phyloP scores from a whole-genome alignment of 1,140 invertebrate species.

The Campoletis sonorensis region DNA sequence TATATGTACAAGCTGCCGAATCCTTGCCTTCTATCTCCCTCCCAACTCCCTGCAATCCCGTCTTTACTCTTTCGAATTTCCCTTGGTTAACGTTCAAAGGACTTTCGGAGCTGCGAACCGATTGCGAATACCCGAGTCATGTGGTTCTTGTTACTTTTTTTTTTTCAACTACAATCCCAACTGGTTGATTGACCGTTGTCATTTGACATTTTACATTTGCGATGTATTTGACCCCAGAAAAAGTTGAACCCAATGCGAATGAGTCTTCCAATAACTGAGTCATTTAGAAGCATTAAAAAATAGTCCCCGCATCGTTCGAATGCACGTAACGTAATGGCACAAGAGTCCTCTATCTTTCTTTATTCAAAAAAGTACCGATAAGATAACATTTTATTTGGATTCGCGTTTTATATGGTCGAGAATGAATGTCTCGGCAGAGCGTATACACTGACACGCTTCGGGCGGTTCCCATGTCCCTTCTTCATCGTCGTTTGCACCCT shows the following conservation, averaged over 20 bases:
- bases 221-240: too few relatives aligned
- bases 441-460: slow-evolving; percentile 63
- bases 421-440: slow-evolving; percentile 57
- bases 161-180: too few relatives aligned
- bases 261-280: too few relatives aligned
- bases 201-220: too few relatives aligned
- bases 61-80: neutral
- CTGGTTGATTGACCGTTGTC: too few relatives aligned
- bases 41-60: neutral
- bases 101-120: neutral
- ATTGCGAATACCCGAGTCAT: too few relatives aligned
- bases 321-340: neutral
- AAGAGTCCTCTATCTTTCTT: slow-evolving; percentile 1
- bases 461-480: slow-evolving; percentile 64
- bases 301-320: too few relatives aligned
- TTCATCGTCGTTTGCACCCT: slow-evolving; percentile 41
- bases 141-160: too few relatives aligned
- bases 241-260: too few relatives aligned
- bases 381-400: slow-evolving; percentile 21
- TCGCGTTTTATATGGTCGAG: slow-evolving; percentile 54
- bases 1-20: slow-evolving; percentile 11
- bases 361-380: neutral
- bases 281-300: too few relatives aligned
- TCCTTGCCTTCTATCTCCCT: neutral
- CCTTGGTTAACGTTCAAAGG: neutral